Evolutionary conservation across 2,113 vertebrate genomes (phyloP), one percentile per base, ranked within the genome.

Genomic region (Crotophaga sulcirostris): DNA sequence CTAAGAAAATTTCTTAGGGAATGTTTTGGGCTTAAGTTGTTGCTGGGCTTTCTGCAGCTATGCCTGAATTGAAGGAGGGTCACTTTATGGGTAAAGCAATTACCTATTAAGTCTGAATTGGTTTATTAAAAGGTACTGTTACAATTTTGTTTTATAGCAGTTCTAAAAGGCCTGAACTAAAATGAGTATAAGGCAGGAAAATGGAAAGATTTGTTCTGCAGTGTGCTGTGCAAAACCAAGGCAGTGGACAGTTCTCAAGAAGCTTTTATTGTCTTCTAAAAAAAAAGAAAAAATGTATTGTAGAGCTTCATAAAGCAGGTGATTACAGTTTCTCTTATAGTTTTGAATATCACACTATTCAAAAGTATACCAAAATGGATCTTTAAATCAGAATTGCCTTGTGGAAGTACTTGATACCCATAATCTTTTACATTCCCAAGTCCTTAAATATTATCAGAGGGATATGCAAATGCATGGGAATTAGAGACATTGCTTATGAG

Each of bases 1-100:
- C 69, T 51, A 64, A 87, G 76, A 95, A 91, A 73, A 96, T 89
- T 73, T 87, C n/a, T 89, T 33, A 38, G 87, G 83, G 96, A 95
- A 84, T 79, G 29, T 90, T 93, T 90, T 63, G 75, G 38, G 36
- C 59, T 89, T 73, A 78, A 93, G 33, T 76, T 67, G 60, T 77
- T 96, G 69, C 75, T 88, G 93, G 72, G 59, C 42, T 28, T 20
- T 89, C 34, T 70, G 42, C 76, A 91, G 56, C 80, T 94, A 45
- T 87, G 82, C 16, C 52, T 81, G 59, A 90, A 58, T 55, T 40
- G 79, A 70, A 47, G 55, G 76, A 84, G 68, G 75, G 79, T 86
- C 51, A 66, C 26, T 62, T 31, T 56, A 3, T 31, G 55, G 51
- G n/a, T 79, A 85, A 77, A 86, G 29, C 54, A 91, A 95, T 93